A percentile compares a stretch with the other conserved stretches of the same genome.
Evolutionary conservation across 2,113 vertebrate genomes (phyloP).

Genomic region (Ceuthmochares aereus): DNA sequence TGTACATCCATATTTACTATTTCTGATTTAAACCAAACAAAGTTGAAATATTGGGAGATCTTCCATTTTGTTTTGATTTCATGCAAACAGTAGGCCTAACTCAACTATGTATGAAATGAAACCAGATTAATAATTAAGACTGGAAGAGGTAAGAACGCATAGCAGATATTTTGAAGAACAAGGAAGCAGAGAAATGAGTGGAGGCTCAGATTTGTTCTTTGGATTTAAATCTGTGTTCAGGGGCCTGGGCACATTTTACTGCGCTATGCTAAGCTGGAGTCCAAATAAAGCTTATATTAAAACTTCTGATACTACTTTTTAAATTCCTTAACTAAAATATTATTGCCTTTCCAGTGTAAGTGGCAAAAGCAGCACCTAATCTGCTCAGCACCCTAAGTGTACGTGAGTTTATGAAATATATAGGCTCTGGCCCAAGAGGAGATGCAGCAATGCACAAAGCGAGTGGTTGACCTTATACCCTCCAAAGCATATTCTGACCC

Average conservation of each 20-base stretch:
- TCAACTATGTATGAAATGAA: background rate
- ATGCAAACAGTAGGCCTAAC: background rate
- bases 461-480: fast-evolving
- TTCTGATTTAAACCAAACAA: background rate
- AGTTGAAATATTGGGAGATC: background rate
- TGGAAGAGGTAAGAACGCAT: background rate
- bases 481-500: background rate
- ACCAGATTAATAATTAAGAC: background rate
- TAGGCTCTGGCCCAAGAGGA: background rate
- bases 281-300: background rate
- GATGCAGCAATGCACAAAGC: background rate
- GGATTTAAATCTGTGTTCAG: background rate
- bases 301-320: background rate
- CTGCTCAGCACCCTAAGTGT: background rate
- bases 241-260: background rate
- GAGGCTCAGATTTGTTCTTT: background rate
- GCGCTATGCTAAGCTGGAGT: background rate
- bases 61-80: background rate
- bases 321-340: background rate
- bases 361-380: background rate
- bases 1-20: background rate
- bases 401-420: background rate
- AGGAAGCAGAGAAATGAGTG: background rate
- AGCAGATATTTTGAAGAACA: background rate
- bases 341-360: background rate